A percentile compares a stretch with the other conserved stretches of the same genome.
phyloP scores from a whole-genome alignment of 2,888 invertebrate species.

The Eristalinus sepulchralis region DNA sequence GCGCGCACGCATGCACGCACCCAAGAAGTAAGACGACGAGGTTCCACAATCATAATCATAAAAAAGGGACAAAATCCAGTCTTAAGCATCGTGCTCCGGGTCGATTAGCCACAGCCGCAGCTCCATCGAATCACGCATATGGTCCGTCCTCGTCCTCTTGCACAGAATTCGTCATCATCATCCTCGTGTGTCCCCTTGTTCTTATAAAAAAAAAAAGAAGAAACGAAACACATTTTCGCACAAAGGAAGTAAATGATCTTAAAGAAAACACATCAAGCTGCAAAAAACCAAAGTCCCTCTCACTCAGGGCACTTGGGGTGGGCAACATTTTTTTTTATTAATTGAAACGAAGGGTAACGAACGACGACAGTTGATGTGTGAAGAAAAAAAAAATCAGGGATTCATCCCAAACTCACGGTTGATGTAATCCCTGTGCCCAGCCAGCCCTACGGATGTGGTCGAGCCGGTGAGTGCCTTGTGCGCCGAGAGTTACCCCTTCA shows the following conservation, averaged over 20 bases:
- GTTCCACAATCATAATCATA: conserved; percentile 67
- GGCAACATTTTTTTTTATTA: conserved; percentile 68
- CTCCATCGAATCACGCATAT: conserved; percentile 66
- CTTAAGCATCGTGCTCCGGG: conserved; percentile 57
- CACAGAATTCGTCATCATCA: conserved; percentile 17
- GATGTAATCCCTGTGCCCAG: conserved; percentile 60
- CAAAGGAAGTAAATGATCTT: conserved; percentile 71
- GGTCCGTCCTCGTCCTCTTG: conserved; percentile 27
- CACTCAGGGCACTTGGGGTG: conserved; percentile 51
- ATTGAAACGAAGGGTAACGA: conserved; percentile 70
- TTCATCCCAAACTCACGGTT: conserved; percentile 36
- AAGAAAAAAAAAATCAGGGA: conserved; percentile 32
- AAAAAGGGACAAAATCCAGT: conserved; percentile 71
- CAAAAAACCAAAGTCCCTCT: conserved; percentile 40
- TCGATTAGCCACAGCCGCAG: conserved; percentile 70
- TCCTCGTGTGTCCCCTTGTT: conserved; percentile 52
- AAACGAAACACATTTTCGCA: conserved; percentile 48
- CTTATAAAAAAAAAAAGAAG: conserved; percentile 42
- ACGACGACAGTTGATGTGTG: conserved; percentile 63
- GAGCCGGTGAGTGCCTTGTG: conserved; percentile 13
- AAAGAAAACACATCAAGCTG: conserved; percentile 65
- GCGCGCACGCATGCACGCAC: too few relatives aligned
- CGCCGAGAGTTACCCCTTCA: conserved; percentile 50
- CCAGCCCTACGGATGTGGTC: conserved; percentile 47
- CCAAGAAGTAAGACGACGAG: conserved; percentile 41